Base-by-base conservation (phyloP, 2,888 invertebrate species). In the Clunio marinus region DNA sequence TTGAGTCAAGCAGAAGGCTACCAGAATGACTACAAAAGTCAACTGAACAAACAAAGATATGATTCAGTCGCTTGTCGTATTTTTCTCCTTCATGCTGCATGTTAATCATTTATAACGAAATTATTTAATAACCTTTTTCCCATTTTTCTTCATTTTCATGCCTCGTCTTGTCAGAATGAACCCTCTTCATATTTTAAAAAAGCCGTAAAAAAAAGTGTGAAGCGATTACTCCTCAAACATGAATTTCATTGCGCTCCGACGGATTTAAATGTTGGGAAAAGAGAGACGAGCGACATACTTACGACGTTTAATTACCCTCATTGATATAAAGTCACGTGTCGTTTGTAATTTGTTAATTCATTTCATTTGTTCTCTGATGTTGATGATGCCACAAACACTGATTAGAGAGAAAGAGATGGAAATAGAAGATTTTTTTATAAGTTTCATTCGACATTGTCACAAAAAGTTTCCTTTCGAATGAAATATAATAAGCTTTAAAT, bases 51-150 rank as follows among this genome's bases (percentile, higher is more conserved):
- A 57, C 57, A 57, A 27, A 57, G 57, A 57, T 57, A 57, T 22
- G 57, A 13, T 51, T 51, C 20, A 51, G 7, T 51, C 51, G 22
- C 41, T 41, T 41, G 7, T 51, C 51, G 22, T 15, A n/a, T 41
- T 8, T 41, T 22, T 51, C 51, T 22, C 17, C n/a, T n/a, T n/a
- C n/a, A n/a, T n/a, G n/a, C 10, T 32, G 4, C 25, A 57, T 57
- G 57, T 24, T 57, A 57, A 57, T 57, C 57, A 57, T 27, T 57
- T 22, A 57, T 57, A 57, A 57, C 57, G 27, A 27, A 57, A 22
- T 57, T 57, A 57, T 57, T 57, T n/a, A 27, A 57, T 57, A 57
- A 57, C 24, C 57, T 25, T 27, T 57, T 57, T 57, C 22, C 17
- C 5, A 32, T 13, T 32, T 22, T 4, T 8, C 51, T 7, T 15